Base-by-base conservation (phyloP, 2,113 vertebrate genomes). In the Cromileptes altivelis region DNA sequence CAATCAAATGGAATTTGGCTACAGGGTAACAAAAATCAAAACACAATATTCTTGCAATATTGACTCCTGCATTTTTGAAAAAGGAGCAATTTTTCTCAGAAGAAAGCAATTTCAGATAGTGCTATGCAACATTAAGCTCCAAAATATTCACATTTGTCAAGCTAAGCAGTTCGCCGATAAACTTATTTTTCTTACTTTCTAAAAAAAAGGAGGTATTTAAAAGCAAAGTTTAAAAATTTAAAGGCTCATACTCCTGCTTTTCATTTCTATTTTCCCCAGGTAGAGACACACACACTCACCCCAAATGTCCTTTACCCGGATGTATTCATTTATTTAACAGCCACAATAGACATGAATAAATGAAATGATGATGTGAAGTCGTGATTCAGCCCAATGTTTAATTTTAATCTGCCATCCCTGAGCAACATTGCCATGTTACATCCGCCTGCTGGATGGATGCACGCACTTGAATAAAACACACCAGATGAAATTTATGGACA, bases 301-400 rank as follows among this genome's bases (percentile, higher is more conserved):
- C 11, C 15, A 19, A 27, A 21, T 56, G 33, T 64, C 18, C 6
- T 65, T 64, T 56, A 7, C 13, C 40, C 17, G 6, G 37, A 3
- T 73, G 33, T 42, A 2, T 80, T 80, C 30, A 55, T 70, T 70
- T 80, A 57, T 82, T 79, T 49, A 60, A 71, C 2, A 62, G 40
- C 21, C 4, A 57, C 23, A 77, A 70, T 9, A 73, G 17, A 45
- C 56, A 71, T 68, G 15, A 71, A 52, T 42, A 49, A 74, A 70
- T 49, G 27, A 69, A 23, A 53, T n/a, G 10, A 60, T 67, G n/a
- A 49, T 42, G 21, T 55, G 14, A 73, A 21, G 17, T 17, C 15
- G 68, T 52, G 23, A 60, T 70, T 80, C 37, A 57, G 14, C 19
- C 6, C 58, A 68, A 64, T 63, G 21, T 80, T 45, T 53, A 1